Percentiles rank a stretch among this genome's conserved stretches.
These are phyloP conservation scores for Paralichthys olivaceus DNA, from an alignment of 2,113 vertebrate species.

Conservation along the genomic window DNA sequence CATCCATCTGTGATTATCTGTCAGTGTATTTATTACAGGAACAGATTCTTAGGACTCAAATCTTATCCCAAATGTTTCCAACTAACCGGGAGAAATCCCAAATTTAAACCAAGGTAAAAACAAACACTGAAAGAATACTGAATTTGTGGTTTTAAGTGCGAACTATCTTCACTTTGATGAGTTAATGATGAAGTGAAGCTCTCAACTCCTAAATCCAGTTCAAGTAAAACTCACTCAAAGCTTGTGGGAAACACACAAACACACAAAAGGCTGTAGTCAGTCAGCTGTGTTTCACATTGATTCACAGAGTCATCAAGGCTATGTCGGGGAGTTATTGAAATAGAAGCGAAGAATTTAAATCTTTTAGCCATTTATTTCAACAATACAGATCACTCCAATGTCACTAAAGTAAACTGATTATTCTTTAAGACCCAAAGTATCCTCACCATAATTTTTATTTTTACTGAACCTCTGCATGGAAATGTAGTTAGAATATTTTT, in stretches of 20 bases:
- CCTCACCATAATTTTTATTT: background rate
- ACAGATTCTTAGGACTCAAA: background rate
- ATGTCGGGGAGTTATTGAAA: background rate
- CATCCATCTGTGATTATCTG: background rate
- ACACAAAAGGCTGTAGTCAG: background rate
- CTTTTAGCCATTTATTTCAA: background rate
- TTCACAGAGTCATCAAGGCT: background rate
- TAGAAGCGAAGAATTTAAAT: background rate
- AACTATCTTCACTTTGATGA: background rate
- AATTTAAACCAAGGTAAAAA: no score
- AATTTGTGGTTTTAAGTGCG: background rate
- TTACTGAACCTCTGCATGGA: background rate
- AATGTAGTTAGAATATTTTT: background rate
- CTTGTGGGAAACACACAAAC: background rate
- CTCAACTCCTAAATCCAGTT: constrained; percentile 49
- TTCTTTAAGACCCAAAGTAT: background rate
- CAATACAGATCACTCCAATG: background rate
- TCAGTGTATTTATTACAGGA: constrained; percentile 14
- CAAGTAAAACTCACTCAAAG: background rate
- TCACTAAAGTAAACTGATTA: background rate
- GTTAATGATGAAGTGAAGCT: constrained; percentile 8
- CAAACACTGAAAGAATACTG: no score
- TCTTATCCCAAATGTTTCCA: no score
- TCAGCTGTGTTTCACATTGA: constrained; percentile 13
- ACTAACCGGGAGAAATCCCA: no score